A percentile compares a stretch with the other conserved stretches of the same genome.
phyloP scores from a whole-genome alignment of 2,797 vertebrate species.

The Smutsia gigantea region DNA sequence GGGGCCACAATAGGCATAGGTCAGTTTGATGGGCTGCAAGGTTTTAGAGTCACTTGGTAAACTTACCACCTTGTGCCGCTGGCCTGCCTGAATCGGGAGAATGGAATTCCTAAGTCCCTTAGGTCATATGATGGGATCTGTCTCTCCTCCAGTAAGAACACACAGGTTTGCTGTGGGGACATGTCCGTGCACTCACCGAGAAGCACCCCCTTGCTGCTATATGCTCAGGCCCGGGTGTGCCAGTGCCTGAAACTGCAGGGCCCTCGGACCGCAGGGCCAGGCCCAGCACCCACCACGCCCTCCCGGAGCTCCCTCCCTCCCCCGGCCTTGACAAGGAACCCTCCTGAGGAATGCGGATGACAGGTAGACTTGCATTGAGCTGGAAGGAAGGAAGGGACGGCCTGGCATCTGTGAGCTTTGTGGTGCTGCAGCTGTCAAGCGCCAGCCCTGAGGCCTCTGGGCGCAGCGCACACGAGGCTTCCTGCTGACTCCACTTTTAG shows the following conservation, averaged over 20 bases:
- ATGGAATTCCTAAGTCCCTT: not conserved
- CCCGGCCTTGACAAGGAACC: not conserved
- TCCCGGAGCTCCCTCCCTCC: too few relatives aligned
- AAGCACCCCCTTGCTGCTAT: not conserved
- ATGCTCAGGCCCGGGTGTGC: not conserved
- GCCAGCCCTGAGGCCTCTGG: not conserved
- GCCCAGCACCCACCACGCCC: accelerated
- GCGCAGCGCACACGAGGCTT: not conserved
- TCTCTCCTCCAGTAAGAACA: not conserved
- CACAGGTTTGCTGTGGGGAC: too few relatives aligned
- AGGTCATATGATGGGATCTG: not conserved
- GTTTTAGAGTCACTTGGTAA: not conserved
- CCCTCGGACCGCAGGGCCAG: accelerated
- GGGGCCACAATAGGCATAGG: accelerated
- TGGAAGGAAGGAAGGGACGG: not conserved
- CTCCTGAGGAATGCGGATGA: not conserved
- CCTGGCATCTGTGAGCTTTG: not conserved
- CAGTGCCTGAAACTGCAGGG: not conserved
- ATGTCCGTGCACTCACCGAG: not conserved
- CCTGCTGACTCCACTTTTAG: too few relatives aligned
- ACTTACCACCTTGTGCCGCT: not conserved
- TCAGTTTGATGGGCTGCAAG: not conserved
- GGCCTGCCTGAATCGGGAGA: not conserved
- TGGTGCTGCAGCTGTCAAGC: too few relatives aligned
- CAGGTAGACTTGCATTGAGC: not conserved